These are phyloP conservation scores for Galeopsomyia nigrocyanea DNA, from an alignment of 2,888 invertebrate genomes.

Conservation along the genomic window DNA sequence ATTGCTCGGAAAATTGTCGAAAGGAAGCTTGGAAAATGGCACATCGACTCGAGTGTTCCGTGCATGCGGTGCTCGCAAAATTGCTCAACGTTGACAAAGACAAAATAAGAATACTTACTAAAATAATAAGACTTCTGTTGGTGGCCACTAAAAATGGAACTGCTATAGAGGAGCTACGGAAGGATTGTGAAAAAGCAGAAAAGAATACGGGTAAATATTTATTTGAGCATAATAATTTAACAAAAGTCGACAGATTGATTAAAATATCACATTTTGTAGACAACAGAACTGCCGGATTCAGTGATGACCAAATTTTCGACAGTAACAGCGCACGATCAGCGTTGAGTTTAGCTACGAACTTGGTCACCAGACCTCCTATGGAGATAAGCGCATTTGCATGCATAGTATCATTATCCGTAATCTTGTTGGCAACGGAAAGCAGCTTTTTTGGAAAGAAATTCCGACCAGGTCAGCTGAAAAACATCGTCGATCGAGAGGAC, in stretches of 20 bases:
- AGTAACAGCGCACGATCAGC: constrained; percentile 60
- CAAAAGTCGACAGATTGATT: neutral
- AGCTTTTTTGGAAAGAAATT: constrained; percentile 61
- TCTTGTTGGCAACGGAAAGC: constrained; percentile 62
- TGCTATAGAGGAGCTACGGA: constrained; percentile 57
- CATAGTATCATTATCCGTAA: constrained; percentile 61
- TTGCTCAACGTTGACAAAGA: constrained; percentile 62
- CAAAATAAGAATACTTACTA: constrained; percentile 63
- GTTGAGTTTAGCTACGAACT: constrained; percentile 64
- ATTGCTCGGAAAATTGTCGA: constrained; percentile 64
- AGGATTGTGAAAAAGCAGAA: constrained; percentile 61
- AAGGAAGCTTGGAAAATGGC: constrained; percentile 58
- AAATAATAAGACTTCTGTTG: constrained; percentile 63
- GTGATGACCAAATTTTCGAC: constrained; percentile 58
- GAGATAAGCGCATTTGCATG: constrained; percentile 66
- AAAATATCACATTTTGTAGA: constrained; percentile 51
- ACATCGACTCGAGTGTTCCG: constrained; percentile 62
- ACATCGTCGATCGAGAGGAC: constrained; percentile 55
- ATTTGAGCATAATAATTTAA: constrained; percentile 1
- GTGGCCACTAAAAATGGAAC: constrained; percentile 60
- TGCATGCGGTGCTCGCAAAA: constrained; percentile 58
- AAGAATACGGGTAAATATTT: constrained; percentile 59
- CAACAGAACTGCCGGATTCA: constrained; percentile 65
- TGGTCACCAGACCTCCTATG: constrained; percentile 61
- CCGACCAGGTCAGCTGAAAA: constrained; percentile 53